Conservation (phyloP, 2,888 invertebrate genomes). For the Proisotoma minuta region DNA sequence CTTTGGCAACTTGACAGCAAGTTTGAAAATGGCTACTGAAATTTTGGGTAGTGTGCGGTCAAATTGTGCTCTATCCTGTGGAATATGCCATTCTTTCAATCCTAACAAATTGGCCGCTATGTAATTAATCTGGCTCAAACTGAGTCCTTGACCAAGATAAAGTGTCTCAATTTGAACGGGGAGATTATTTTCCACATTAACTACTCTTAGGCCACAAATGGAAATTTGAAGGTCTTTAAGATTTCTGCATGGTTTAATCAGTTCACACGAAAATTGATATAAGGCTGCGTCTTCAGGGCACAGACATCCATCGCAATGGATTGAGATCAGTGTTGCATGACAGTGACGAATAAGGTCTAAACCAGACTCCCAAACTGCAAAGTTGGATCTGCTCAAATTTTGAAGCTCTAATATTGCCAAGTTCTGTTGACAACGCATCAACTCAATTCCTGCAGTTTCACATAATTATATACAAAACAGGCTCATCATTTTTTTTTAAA, state of each 20-base stretch:
- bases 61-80: constrained; percentile 12
- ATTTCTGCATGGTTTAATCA: constrained; percentile 6
- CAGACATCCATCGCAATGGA: constrained; percentile 20
- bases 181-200: constrained; percentile 9
- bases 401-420: background rate
- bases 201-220: constrained; percentile 18
- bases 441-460: background rate
- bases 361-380: background rate
- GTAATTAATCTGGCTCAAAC: constrained; percentile 17
- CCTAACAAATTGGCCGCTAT: constrained; percentile 6
- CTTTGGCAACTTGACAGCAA: background rate
- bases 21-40: background rate
- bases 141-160: constrained; percentile 17
- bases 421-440: background rate
- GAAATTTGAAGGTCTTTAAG: constrained; percentile 17
- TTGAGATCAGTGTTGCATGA: background rate
- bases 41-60: background rate
- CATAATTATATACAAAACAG: too few relatives aligned
- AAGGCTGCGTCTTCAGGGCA: constrained; percentile 7
- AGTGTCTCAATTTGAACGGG: background rate
- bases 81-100: constrained; percentile 15
- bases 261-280: constrained; percentile 11
- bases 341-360: background rate
- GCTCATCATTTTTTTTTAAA: too few relatives aligned
- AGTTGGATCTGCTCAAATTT: background rate